Conservation (phyloP, 2,888 invertebrate genomes). For the Lithophane ornitopus region DNA sequence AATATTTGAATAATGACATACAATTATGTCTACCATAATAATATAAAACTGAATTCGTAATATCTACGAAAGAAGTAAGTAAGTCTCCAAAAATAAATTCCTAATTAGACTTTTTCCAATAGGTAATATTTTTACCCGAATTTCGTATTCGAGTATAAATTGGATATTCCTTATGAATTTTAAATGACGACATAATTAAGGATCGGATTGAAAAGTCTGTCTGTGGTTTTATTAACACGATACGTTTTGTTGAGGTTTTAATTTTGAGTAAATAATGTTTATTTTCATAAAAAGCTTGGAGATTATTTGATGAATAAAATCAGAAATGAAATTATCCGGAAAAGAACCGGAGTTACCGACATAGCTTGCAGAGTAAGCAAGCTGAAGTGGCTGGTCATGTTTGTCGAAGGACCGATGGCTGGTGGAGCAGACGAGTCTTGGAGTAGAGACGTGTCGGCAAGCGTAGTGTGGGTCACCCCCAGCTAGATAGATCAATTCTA, state of each 20-base stretch:
- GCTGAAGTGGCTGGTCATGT: no score
- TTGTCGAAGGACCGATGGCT: no score
- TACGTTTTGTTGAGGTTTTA: not conserved
- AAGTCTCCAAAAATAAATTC: constrained; percentile 10
- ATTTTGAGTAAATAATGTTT: not conserved
- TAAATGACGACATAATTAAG: constrained; percentile 3
- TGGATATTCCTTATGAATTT: constrained; percentile 26
- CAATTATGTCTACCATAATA: constrained; percentile 22
- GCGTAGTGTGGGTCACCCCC: no score
- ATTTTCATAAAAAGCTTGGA: not conserved
- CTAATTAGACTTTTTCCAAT: not conserved
- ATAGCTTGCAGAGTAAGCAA: no score
- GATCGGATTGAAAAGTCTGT: not conserved
- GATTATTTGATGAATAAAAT: no score
- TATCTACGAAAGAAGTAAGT: no score
- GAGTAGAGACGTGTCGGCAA: no score
- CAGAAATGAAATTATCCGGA: no score
- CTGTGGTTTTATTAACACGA: not conserved
- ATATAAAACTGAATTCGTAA: not conserved
- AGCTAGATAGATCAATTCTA: not conserved
- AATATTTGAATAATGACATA: not conserved
- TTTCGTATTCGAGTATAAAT: not conserved
- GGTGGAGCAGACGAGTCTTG: no score
- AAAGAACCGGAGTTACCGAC: no score
- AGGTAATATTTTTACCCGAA: not conserved